Conservation (phyloP, 1,140 invertebrate genomes). For the Ylistrum balloti region DNA sequence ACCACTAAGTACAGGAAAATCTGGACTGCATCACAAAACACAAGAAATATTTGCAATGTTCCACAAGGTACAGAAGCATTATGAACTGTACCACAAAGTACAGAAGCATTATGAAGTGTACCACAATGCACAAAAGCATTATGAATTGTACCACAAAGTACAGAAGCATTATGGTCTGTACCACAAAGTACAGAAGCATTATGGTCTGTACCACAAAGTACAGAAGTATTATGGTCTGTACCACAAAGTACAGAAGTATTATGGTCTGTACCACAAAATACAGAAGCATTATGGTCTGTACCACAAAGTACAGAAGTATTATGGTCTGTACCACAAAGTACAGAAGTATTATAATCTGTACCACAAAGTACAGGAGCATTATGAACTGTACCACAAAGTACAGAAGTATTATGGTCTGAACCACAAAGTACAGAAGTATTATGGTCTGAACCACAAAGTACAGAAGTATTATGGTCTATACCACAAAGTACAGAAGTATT, state of each 20-base stretch:
- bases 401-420: too few relatives aligned
- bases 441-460: too few relatives aligned
- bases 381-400: too few relatives aligned
- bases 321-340: too few relatives aligned
- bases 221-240: not conserved
- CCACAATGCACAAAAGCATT: too few relatives aligned
- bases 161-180: not conserved
- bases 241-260: not conserved
- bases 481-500: not conserved
- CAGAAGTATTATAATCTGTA: too few relatives aligned
- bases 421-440: too few relatives aligned
- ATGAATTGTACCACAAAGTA: not conserved
- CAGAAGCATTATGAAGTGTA: too few relatives aligned
- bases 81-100: too few relatives aligned
- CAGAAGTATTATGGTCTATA: not conserved
- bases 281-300: not conserved
- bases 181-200: not conserved
- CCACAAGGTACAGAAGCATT: not conserved
- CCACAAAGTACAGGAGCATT: too few relatives aligned
- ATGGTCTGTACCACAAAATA: not conserved
- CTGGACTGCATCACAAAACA: not conserved
- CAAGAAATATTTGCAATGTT: not conserved
- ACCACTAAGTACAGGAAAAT: not conserved
- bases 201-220: too few relatives aligned
- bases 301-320: not conserved